A percentile compares a stretch with the other conserved stretches of the same genome.
These are phyloP conservation scores for Yponomeuta sedellus DNA, from an alignment of 2,888 invertebrate species.

Conservation along the genomic window DNA sequence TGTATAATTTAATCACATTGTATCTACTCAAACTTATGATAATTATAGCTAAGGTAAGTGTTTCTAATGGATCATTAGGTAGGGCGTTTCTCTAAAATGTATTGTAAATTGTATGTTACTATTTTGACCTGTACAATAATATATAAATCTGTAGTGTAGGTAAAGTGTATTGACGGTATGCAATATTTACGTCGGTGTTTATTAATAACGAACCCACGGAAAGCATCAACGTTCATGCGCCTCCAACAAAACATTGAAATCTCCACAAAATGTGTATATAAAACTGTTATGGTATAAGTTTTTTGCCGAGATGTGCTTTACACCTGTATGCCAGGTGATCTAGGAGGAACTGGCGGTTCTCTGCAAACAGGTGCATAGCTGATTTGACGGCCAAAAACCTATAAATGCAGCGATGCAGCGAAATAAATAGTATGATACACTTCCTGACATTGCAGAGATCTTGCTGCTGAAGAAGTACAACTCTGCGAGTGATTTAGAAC, in stretches of 20 bases:
- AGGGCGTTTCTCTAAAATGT: no score
- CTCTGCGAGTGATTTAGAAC: no score
- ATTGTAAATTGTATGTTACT: no score
- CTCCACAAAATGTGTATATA: background rate
- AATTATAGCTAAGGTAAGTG: no score
- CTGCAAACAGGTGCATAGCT: background rate
- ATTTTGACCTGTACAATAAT: no score
- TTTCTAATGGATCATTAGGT: no score
- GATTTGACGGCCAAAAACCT: background rate
- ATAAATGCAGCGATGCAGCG: slow-evolving; percentile 7
- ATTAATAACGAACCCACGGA: slow-evolving; percentile 19
- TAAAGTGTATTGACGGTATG: slow-evolving; percentile 67
- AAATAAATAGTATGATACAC: slow-evolving; percentile 17
- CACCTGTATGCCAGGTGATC: background rate
- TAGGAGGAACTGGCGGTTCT: background rate
- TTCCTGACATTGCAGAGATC: no score
- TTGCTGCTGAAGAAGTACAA: no score
- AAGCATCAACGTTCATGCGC: slow-evolving; percentile 13
- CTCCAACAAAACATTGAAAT: background rate
- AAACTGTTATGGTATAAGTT: background rate
- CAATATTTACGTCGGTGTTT: slow-evolving; percentile 69
- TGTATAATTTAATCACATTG: background rate
- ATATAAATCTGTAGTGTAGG: background rate
- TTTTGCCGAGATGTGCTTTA: background rate
- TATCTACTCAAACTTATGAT: no score